Conservation (phyloP, 2,888 invertebrate species). For the Drosophila prolongata region DNA sequence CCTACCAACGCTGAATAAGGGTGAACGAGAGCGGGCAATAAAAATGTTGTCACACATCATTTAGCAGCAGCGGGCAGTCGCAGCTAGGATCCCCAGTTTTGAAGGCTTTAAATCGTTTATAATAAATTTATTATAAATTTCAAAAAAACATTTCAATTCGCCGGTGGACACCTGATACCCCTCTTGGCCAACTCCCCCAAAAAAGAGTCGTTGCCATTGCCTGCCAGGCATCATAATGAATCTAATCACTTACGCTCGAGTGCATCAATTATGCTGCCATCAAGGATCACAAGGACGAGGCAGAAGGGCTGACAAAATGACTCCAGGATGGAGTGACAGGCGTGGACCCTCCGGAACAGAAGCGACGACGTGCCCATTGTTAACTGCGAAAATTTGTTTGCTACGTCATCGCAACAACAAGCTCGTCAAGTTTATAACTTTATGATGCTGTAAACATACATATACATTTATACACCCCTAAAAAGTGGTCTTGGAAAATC, state of each 20-base stretch:
- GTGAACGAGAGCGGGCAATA: slow-evolving; percentile 51
- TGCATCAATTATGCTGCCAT: slow-evolving; percentile 84
- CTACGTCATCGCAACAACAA: slow-evolving; percentile 77
- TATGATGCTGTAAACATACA: slow-evolving; percentile 50
- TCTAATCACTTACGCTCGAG: slow-evolving; percentile 84
- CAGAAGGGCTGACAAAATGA: slow-evolving; percentile 71
- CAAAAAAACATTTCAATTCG: slow-evolving; percentile 46
- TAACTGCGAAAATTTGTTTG: slow-evolving; percentile 82
- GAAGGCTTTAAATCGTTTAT: slow-evolving; percentile 15
- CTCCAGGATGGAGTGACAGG: slow-evolving; percentile 52
- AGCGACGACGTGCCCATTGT: slow-evolving; percentile 67
- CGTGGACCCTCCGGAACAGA: slow-evolving; percentile 62
- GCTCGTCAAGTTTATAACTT: slow-evolving; percentile 71
- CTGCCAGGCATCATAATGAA: slow-evolving; percentile 81
- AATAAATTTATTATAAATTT: slow-evolving; percentile 34
- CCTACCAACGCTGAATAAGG: slow-evolving; percentile 23
- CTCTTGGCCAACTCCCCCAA: neutral
- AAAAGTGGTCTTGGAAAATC: slow-evolving; percentile 48
- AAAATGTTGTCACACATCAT: slow-evolving; percentile 78
- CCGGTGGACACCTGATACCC: slow-evolving; percentile 60
- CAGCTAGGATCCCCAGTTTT: slow-evolving; percentile 1
- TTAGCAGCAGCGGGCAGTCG: slow-evolving; percentile 51
- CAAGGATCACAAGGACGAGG: slow-evolving; percentile 67
- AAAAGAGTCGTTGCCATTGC: slow-evolving; percentile 51
- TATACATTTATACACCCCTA: slow-evolving; percentile 13